Base-by-base conservation (phyloP, 2,888 invertebrate species). In the Ichneumoninae sp. region DNA sequence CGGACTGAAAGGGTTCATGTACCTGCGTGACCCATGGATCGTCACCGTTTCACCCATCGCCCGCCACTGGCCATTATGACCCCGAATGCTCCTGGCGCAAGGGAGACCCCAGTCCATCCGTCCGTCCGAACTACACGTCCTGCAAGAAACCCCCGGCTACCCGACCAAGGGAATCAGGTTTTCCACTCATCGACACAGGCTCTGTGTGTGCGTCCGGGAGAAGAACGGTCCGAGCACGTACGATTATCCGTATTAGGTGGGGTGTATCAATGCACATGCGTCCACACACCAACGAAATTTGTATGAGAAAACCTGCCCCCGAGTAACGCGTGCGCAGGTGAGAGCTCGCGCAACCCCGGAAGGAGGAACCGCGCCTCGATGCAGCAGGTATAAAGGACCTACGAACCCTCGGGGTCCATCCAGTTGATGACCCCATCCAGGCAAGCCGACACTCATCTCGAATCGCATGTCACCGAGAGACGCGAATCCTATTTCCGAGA, bases 11-110 rank as follows among this genome's bases (percentile, higher is more conserved):
- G 91, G 93, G 91, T 93, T 90, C 85, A 91, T 91, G 90, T 93
- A 93, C 93, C 93, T 93, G 93, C 90, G 83, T 91, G 92, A 92
- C 93, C 90, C 85, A 79, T 85, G 86, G 87, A 87, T 86, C 89
- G 83, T 85, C 87, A 85, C 81, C 89, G 89, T 88, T 90, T 92
- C 90, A 88, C 88, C 88, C 88, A 82, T 76, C 83, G 79, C 81
- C 63, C 40, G 78, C 77, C 76, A 57, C 65, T 81, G 26, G 82
- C 87, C 85, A 83, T 87, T 88, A 83, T 88, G 90, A 91, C 91
- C 91, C 89, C 86, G 86, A 85, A 79, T 52, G 66, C n/a, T 81
- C 44, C 44, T 63, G 33, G 68, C 76, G 50, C 66, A 57, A 57
- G 57, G 44, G 22, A 74, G 50, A 80, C 63, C 63, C 47, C 69